These are phyloP conservation scores for Zygogramma bicolorata DNA, from an alignment of 2,888 invertebrate species.

Conservation along the genomic window DNA sequence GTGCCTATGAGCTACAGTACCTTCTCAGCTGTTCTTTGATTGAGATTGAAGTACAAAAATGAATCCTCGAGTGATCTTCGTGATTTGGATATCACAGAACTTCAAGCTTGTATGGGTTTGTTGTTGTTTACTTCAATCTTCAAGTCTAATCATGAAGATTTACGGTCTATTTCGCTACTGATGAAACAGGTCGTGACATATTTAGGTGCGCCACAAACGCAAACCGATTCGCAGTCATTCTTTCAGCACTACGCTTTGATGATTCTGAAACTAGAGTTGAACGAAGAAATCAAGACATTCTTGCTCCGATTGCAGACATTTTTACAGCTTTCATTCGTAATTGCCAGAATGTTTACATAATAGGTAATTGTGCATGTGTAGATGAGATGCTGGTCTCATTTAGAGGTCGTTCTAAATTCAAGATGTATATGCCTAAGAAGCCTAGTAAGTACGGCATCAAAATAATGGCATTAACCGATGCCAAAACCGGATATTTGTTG, in stretches of 20 bases:
- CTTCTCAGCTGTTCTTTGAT: not conserved
- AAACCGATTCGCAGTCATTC: constrained; percentile 20
- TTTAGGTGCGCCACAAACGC: constrained; percentile 9
- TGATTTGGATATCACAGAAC: not conserved
- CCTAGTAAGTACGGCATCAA: too few relatives aligned
- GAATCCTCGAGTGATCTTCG: too few relatives aligned
- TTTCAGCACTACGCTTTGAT: constrained; percentile 23
- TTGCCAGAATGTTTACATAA: constrained; percentile 17
- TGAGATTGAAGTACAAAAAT: too few relatives aligned
- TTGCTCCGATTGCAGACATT: constrained; percentile 14
- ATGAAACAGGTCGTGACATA: constrained; percentile 23
- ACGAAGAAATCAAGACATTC: constrained; percentile 18
- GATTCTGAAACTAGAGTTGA: constrained; percentile 13
- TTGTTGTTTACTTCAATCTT: constrained; percentile 16
- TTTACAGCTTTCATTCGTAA: constrained; percentile 21
- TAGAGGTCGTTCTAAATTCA: constrained; percentile 39
- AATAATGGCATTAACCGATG: constrained; percentile 24
- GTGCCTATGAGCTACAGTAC: too few relatives aligned
- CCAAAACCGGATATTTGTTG: too few relatives aligned
- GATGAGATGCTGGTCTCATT: constrained; percentile 32
- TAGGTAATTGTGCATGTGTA: constrained; percentile 4
- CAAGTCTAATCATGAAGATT: constrained; percentile 21
- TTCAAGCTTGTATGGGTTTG: not conserved
- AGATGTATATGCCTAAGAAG: constrained; percentile 46
- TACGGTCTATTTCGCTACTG: constrained; percentile 21